Percentiles rank a stretch among this genome's conserved stretches.
Conservation (phyloP, 2,797 vertebrate species). For the Bryconaethiops microstoma region DNA sequence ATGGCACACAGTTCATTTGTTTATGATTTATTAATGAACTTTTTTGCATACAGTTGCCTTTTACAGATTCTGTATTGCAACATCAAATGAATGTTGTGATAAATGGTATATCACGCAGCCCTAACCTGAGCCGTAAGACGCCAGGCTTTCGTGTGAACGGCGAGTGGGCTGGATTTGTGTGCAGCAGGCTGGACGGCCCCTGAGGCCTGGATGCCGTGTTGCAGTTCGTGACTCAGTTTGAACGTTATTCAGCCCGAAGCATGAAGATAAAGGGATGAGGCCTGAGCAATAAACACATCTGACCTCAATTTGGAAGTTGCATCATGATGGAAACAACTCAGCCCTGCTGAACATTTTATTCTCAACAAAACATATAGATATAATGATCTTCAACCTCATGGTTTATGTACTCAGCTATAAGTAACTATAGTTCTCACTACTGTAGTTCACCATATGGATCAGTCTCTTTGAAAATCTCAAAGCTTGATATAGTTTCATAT, state of each 20-base stretch:
- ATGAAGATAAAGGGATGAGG: constrained; percentile 17
- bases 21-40: background rate
- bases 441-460: background rate
- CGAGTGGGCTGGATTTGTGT: constrained; percentile 24
- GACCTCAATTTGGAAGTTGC: constrained; percentile 7
- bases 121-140: background rate
- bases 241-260: constrained; percentile 21
- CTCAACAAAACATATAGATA: background rate
- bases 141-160: constrained; percentile 30
- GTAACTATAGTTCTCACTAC: too few species aligned
- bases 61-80: background rate
- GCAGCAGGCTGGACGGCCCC: constrained; percentile 20
- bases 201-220: constrained; percentile 34
- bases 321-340: background rate
- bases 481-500: background rate
- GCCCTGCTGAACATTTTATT: background rate
- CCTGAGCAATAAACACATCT: constrained; percentile 12
- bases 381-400: too few species aligned
- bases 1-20: background rate
- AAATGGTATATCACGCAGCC: background rate
- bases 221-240: constrained; percentile 41
- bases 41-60: background rate
- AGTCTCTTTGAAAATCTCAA: background rate
- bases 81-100: background rate
- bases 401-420: too few species aligned